Percentiles rank a stretch among this genome's conserved stretches.
These are phyloP conservation scores for Sesia bembeciformis DNA, from an alignment of 2,888 invertebrate genomes.

Conservation along the genomic window DNA sequence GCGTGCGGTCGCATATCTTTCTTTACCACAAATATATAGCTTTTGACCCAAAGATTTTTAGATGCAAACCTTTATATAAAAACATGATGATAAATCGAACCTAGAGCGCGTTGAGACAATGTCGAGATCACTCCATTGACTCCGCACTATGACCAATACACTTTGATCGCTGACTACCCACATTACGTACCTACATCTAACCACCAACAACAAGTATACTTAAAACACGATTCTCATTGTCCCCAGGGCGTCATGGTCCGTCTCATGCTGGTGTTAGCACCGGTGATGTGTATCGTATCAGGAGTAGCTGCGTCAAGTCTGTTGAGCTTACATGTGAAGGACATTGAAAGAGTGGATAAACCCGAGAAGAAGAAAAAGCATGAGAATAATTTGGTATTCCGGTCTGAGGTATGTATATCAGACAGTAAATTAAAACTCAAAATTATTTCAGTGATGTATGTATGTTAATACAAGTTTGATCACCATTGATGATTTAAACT, in stretches of 20 bases:
- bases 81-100: constrained; percentile 49
- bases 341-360: constrained; percentile 81
- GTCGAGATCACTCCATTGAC: constrained; percentile 36
- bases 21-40: too few species aligned
- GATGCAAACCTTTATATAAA: too few species aligned
- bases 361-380: constrained; percentile 76
- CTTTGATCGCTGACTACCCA: constrained; percentile 76
- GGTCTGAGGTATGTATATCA: constrained; percentile 79
- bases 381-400: constrained; percentile 83
- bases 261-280: constrained; percentile 97
- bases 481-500: too few species aligned
- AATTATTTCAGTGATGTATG: too few species aligned
- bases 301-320: constrained; percentile 94
- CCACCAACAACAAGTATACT: constrained; percentile 3
- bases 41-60: too few species aligned
- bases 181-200: too few species aligned
- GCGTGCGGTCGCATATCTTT: too few species aligned
- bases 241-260: constrained; percentile 98
- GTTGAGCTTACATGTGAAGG: constrained; percentile 89
- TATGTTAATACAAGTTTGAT: too few species aligned
- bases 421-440: too few species aligned
- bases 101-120: constrained; percentile 51
- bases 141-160: constrained; percentile 71
- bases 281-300: constrained; percentile 98
- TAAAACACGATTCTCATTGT: constrained; percentile 8